Base-by-base conservation (phyloP, 2,797 vertebrate species). In the Pipistrellus nathusii region DNA sequence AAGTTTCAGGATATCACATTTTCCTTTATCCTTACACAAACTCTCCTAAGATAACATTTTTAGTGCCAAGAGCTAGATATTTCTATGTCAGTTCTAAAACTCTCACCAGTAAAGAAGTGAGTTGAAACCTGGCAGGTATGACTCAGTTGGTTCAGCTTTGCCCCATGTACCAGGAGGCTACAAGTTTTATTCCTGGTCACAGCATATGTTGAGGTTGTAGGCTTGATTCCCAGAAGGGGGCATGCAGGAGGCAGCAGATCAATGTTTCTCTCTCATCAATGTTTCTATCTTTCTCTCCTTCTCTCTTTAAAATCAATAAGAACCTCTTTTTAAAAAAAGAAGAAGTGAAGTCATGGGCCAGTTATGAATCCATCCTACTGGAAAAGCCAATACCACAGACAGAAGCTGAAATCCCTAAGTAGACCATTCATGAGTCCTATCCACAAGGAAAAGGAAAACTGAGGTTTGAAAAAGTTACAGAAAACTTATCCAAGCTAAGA, bases 21-120 rank as follows among this genome's bases (percentile, higher is more conserved):
- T 95, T 92, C 81, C 30, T 81, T 88, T 44, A 66, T 57, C 8
- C 4, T 95, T 14, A 94, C 3, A 53, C 10, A 76, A 44, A 76
- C 15, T 83, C 48, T 95, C 44, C 87, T 44, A 77, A 59, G 53
- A 64, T 66, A 27, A 17, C 18, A 30, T 23, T 57, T 80, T 53
- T n/a, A 44, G 1, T 48, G 48, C 10, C 11, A 77, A 90, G 38
- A 10, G 8, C 38, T 41, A 78, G 9, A 6, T 53, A 32, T 51
- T 77, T 88, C 17, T 25, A 53, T 18, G 27, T 48, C 48, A 59
- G 3, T 32, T 27, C 44, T 87, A 10, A 82, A 90, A 80, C 38
- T 25, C 12, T 95, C 53, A 55, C 25, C 7, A 62, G 72, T 5
- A 14, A 32, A 95, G 8, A 6, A 41, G 30, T 25, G 2, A 21